Percentiles rank a stretch among this genome's conserved stretches.
Evolutionary conservation across 1,140 invertebrate species (phyloP).

Genomic region (Hirudo medicinalis): DNA sequence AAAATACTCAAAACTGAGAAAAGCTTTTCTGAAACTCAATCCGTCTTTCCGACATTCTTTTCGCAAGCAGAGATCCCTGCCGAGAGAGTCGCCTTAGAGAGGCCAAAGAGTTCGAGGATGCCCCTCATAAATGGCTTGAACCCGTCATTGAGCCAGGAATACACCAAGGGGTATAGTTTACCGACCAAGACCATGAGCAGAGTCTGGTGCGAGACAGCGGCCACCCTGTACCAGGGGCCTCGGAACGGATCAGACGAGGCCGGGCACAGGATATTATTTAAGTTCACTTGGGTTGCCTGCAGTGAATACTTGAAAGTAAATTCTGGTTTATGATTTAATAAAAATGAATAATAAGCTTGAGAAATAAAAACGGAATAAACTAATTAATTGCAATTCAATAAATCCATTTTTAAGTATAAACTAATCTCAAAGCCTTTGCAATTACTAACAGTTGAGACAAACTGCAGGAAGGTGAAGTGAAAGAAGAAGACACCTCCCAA

Average conservation of each 20-base stretch:
- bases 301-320: constrained; percentile 19
- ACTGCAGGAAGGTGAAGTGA: constrained; percentile 70
- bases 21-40: background rate
- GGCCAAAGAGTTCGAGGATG: too few relatives aligned
- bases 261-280: constrained; percentile 88
- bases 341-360: background rate
- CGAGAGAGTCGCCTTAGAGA: background rate
- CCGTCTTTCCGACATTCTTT: background rate
- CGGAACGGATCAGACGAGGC: constrained; percentile 80
- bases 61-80: background rate
- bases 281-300: constrained; percentile 72
- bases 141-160: background rate
- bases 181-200: constrained; percentile 33
- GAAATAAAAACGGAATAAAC: background rate
- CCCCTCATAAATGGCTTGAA: background rate
- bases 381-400: too few relatives aligned
- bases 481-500: constrained; percentile 68
- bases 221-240: constrained; percentile 67
- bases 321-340: background rate
- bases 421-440: too few relatives aligned
- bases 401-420: too few relatives aligned
- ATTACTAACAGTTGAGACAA: constrained; percentile 63
- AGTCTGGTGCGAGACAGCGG: constrained; percentile 62
- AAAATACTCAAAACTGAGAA: background rate
- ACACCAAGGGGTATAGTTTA: constrained; percentile 31